A percentile compares a stretch with the other conserved stretches of the same genome.
Conservation (phyloP, 2,888 invertebrate species). For the Eubasilissa splendida region DNA sequence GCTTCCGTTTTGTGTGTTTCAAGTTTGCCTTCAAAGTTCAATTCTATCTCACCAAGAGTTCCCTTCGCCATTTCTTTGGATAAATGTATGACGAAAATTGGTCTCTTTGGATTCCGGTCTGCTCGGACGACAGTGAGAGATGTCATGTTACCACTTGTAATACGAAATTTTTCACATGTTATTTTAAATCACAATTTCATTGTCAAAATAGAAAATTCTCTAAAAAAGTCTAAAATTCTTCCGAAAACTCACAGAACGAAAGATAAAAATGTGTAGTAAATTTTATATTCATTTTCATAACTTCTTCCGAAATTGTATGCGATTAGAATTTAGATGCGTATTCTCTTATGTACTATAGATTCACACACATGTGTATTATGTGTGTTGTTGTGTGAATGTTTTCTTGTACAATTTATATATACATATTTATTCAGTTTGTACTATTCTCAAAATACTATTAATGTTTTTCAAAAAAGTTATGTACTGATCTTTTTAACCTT, state of each 20-base stretch:
- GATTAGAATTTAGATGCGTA: too few species aligned
- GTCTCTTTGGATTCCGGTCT: conserved; percentile 75
- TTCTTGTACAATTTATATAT: too few species aligned
- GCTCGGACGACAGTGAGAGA: conserved; percentile 33
- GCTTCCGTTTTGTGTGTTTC: conserved; percentile 78
- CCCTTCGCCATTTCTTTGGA: conserved; percentile 73
- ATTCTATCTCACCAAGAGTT: conserved; percentile 75
- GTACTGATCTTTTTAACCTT: too few species aligned
- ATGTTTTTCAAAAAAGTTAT: too few species aligned
- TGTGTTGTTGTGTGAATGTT: too few species aligned
- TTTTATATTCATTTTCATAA: background rate
- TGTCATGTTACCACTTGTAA: conserved; percentile 61
- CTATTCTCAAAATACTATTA: too few species aligned
- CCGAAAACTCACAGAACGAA: background rate
- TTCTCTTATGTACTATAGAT: too few species aligned
- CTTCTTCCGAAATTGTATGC: too few species aligned
- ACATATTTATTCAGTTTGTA: too few species aligned
- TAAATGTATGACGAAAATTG: conserved; percentile 75
- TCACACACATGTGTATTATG: too few species aligned
- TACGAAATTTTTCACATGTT: conserved; percentile 49
- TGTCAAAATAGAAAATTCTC: background rate
- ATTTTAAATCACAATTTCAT: background rate
- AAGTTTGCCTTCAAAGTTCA: conserved; percentile 78
- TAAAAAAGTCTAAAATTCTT: background rate
- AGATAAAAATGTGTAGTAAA: background rate